These are phyloP conservation scores for Galerucella calmariensis DNA, from an alignment of 2,888 invertebrate genomes.

Conservation along the genomic window DNA sequence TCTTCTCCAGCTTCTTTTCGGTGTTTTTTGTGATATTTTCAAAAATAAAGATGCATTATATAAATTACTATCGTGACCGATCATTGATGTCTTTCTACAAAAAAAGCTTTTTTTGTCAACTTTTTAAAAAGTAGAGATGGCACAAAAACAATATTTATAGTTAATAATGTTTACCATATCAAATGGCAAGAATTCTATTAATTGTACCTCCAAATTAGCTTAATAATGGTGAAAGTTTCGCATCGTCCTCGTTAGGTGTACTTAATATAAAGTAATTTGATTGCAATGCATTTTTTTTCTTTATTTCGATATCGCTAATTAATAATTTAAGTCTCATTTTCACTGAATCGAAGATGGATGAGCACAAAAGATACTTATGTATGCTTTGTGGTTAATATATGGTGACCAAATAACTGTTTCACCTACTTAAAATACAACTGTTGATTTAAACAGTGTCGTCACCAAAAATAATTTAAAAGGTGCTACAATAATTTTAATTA, in stretches of 20 bases:
- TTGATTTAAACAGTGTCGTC: conserved; percentile 3
- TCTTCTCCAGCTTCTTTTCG: too few relatives aligned
- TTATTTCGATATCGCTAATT: conserved; percentile 16
- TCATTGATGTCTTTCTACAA: too few relatives aligned
- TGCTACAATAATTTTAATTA: background rate
- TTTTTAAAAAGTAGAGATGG: too few relatives aligned
- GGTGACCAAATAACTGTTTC: conserved; percentile 37
- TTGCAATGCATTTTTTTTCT: conserved; percentile 1
- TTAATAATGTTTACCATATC: background rate
- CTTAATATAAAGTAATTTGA: background rate
- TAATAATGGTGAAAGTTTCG: background rate
- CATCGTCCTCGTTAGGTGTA: background rate
- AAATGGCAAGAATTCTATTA: background rate
- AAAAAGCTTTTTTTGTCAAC: too few relatives aligned
- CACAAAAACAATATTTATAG: background rate
- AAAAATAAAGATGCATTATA: too few relatives aligned
- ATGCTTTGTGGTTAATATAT: conserved; percentile 33
- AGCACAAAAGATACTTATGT: conserved; percentile 19
- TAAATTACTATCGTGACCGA: too few relatives aligned
- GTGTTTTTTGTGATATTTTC: too few relatives aligned
- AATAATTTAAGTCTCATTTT: conserved; percentile 19
- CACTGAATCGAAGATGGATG: conserved; percentile 31
- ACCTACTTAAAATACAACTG: conserved; percentile 36
- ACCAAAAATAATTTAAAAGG: background rate
- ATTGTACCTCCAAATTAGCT: background rate